Evolutionary conservation across 2,113 vertebrate genomes (phyloP).

Genomic region (Turdus rufiventris): DNA sequence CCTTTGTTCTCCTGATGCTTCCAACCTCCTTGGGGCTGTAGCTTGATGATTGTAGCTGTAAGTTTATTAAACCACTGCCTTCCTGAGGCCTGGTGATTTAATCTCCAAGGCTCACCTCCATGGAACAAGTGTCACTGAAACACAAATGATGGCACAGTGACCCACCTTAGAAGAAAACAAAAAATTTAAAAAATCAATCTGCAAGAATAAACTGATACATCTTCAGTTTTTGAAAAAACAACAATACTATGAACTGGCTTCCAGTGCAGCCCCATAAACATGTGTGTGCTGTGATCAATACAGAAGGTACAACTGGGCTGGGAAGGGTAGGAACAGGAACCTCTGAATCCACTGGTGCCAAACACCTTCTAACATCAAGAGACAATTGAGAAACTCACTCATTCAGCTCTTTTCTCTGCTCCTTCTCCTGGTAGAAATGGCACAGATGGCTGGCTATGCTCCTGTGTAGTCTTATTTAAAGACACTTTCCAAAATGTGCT

Average conservation of each 20-base stretch:
- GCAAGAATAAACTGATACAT: background rate
- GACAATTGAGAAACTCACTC: background rate
- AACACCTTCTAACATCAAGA: background rate
- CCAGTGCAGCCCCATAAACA: background rate
- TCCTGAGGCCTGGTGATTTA: background rate
- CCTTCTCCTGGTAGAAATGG: background rate
- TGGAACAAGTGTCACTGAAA: background rate
- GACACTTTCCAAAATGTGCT: background rate
- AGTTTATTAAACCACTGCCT: background rate
- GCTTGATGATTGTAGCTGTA: background rate
- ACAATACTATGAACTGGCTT: background rate
- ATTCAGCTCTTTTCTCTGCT: background rate
- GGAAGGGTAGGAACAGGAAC: background rate
- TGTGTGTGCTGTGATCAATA: background rate
- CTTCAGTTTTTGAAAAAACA: background rate
- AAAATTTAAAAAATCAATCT: background rate
- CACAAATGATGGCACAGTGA: background rate
- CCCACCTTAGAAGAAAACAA: background rate
- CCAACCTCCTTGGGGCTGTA: background rate
- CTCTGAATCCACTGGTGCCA: background rate
- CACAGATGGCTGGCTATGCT: background rate
- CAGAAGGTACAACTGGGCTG: rapidly evolving
- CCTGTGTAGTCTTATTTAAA: background rate
- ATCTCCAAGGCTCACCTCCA: background rate
- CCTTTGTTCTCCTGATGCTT: background rate